A percentile compares a stretch with the other conserved stretches of the same genome.
phyloP scores from a whole-genome alignment of 2,797 vertebrate genomes.

The Nyctalus aviator region DNA sequence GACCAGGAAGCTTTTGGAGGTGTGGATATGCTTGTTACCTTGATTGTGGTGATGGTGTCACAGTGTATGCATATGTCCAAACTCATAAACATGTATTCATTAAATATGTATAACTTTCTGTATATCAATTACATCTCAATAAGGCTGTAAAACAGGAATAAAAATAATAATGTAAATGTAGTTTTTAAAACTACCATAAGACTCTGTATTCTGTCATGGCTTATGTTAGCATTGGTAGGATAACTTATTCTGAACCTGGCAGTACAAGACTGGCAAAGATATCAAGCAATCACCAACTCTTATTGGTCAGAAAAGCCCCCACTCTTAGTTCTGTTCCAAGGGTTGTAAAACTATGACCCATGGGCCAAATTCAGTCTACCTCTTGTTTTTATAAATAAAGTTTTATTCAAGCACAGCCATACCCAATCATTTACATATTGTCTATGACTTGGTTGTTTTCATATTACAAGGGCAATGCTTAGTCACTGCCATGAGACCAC shows the following conservation, averaged over 20 bases:
- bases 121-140: not conserved
- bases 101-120: not conserved
- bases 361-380: not conserved
- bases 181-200: not conserved
- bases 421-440: not conserved
- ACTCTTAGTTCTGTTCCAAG: not conserved
- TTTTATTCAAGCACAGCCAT: not conserved
- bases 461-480: not conserved
- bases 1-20: not conserved
- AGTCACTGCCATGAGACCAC: not conserved
- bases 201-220: not conserved
- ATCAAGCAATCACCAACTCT: not conserved
- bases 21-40: not conserved
- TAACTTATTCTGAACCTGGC: not conserved
- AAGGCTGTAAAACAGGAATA: not conserved
- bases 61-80: too few relatives aligned
- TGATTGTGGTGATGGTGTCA: not conserved
- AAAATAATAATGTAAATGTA: not conserved
- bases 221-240: not conserved
- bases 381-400: not conserved
- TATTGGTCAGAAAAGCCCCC: not conserved
- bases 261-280: not conserved
- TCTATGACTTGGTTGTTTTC: not conserved
- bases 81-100: not conserved
- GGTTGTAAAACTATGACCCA: not conserved